These are phyloP conservation scores for Cyclophora albipunctata DNA, from an alignment of 2,888 invertebrate species.

Conservation along the genomic window DNA sequence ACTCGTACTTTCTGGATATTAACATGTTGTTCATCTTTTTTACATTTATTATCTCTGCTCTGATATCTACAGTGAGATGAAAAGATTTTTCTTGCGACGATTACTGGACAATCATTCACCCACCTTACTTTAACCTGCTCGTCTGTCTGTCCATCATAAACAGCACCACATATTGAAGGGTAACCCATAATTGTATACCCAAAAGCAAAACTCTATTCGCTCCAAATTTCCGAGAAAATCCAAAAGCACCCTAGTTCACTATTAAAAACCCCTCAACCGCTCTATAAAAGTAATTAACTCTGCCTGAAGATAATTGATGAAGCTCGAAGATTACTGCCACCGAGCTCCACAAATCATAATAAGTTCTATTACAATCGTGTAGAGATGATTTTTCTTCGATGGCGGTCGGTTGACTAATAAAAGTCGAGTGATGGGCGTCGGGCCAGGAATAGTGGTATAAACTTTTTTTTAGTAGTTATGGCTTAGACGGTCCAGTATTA, in stretches of 20 bases:
- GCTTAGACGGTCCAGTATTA: constrained; percentile 52
- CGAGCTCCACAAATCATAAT: constrained; percentile 15
- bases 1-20: no score
- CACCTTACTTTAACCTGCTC: no score
- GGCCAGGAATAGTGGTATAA: constrained; percentile 51
- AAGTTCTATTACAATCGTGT: constrained; percentile 13
- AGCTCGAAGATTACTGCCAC: constrained; percentile 66
- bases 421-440: constrained; percentile 56
- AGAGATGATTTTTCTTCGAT: constrained; percentile 19
- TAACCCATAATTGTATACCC: no score
- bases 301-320: constrained; percentile 73
- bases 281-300: constrained; percentile 76
- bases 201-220: no score
- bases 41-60: no score
- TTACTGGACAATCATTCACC: no score
- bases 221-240: constrained; percentile 40
- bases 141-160: no score
- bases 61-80: no score
- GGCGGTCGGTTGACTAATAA: constrained; percentile 40
- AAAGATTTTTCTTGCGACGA: no score
- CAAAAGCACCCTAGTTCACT: constrained; percentile 25
- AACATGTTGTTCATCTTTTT: no score
- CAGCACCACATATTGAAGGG: no score
- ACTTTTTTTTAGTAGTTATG: constrained; percentile 45
- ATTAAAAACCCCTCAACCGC: constrained; percentile 41